A percentile compares a stretch with the other conserved stretches of the same genome.
These are phyloP conservation scores for Triplophysa rosa DNA, from an alignment of 2,113 vertebrate genomes.

Conservation along the genomic window DNA sequence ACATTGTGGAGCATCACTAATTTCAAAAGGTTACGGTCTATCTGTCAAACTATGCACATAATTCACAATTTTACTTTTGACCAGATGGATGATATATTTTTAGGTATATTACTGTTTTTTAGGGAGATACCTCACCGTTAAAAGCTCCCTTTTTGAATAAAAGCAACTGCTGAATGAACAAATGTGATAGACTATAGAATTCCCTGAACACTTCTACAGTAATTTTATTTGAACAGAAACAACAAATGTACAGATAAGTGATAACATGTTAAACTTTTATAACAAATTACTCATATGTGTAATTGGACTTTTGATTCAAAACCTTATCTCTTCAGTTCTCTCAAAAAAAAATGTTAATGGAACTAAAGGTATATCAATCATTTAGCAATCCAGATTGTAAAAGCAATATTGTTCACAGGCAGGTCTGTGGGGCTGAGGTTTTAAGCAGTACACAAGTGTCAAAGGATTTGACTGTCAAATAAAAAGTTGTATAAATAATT, in stretches of 20 bases:
- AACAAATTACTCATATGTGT: not conserved
- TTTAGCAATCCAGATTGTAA: not conserved
- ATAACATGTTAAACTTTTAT: no score
- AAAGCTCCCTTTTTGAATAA: no score
- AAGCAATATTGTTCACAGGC: not conserved
- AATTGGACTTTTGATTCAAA: not conserved
- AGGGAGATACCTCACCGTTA: no score
- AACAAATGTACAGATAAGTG: no score
- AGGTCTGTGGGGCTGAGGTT: not conserved
- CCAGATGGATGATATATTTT: no score
- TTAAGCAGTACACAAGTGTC: conserved; percentile 2
- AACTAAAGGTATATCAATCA: not conserved
- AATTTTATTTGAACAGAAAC: no score
- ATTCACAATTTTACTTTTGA: not conserved
- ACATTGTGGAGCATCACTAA: no score
- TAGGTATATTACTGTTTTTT: no score
- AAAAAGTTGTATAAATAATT: conserved; percentile 41
- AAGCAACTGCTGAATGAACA: no score
- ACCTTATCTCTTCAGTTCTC: not conserved
- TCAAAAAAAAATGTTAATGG: not conserved
- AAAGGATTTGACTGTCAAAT: conserved; percentile 39
- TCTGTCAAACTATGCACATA: not conserved
- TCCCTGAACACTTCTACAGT: no score
- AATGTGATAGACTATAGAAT: no score
- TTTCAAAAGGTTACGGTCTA: no score